phyloP scores from a whole-genome alignment of 2,888 invertebrate genomes.

The Netelia fuscicornis region DNA sequence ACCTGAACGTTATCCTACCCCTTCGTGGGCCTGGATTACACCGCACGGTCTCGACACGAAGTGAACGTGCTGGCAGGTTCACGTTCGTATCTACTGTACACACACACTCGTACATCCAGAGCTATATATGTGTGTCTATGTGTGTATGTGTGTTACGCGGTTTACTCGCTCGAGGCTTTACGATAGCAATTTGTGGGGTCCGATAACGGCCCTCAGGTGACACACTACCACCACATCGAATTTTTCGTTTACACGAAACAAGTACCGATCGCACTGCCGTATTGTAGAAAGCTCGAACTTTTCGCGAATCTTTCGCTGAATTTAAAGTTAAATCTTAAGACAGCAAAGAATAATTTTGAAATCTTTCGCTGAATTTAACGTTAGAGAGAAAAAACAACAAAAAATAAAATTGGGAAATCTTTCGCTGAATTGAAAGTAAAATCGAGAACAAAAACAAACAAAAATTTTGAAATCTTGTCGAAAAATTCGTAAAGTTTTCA shows the following conservation, averaged over 20 bases:
- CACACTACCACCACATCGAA: conserved; percentile 21
- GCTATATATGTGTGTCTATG: neutral
- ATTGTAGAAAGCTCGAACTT: neutral
- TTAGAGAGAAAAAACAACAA: too few relatives aligned
- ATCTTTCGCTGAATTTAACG: too few relatives aligned
- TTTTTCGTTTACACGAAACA: conserved; percentile 50
- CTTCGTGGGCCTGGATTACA: conserved; percentile 49
- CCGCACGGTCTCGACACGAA: neutral
- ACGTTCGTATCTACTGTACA: conserved; percentile 27
- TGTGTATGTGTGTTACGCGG: neutral
- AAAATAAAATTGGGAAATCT: too few relatives aligned
- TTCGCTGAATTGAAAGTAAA: too few relatives aligned
- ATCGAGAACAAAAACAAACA: too few relatives aligned
- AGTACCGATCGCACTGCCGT: neutral
- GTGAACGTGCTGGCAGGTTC: conserved; percentile 51
- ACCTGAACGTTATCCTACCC: conserved; percentile 48
- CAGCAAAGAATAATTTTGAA: too few relatives aligned
- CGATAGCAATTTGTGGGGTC: conserved; percentile 53
- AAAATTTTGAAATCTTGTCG: too few relatives aligned
- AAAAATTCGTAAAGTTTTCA: too few relatives aligned
- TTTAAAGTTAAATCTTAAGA: too few relatives aligned
- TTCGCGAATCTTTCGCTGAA: neutral
- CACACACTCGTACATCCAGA: neutral
- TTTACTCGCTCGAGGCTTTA: conserved; percentile 35
- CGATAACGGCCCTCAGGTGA: conserved; percentile 57